These are phyloP conservation scores for Saguinus oedipus DNA, from an alignment of 2,797 vertebrate genomes.

Conservation along the genomic window DNA sequence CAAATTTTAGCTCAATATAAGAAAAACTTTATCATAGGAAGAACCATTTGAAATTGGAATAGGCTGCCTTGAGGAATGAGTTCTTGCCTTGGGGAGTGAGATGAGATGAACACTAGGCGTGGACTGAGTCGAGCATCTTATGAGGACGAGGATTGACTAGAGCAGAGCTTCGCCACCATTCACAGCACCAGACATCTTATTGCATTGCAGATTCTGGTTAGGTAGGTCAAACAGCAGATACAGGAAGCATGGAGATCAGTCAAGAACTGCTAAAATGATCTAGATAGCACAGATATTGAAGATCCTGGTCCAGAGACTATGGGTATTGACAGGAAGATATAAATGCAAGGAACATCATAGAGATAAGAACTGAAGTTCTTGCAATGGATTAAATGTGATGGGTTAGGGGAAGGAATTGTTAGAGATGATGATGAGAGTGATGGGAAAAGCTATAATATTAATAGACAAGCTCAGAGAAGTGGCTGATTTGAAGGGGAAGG, in stretches of 20 bases:
- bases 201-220: not conserved
- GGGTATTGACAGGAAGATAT: not conserved
- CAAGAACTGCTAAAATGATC: not conserved
- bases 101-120: not conserved
- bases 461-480: not conserved
- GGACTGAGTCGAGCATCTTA: not conserved
- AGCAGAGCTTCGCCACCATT: not conserved
- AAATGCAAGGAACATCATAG: not conserved
- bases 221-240: not conserved
- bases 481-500: not conserved
- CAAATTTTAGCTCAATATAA: slow-evolving; percentile 5
- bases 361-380: not conserved
- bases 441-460: not conserved
- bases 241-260: not conserved
- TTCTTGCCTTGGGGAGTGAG: not conserved
- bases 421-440: not conserved
- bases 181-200: not conserved
- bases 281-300: not conserved
- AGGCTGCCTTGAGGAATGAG: not conserved
- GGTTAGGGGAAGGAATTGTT: not conserved
- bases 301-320: not conserved
- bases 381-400: not conserved
- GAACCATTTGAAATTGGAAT: not conserved
- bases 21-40: slow-evolving; percentile 13
- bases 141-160: not conserved